These are phyloP conservation scores for Stenotaenia linearis DNA, from an alignment of 2,888 invertebrate genomes.

Conservation along the genomic window DNA sequence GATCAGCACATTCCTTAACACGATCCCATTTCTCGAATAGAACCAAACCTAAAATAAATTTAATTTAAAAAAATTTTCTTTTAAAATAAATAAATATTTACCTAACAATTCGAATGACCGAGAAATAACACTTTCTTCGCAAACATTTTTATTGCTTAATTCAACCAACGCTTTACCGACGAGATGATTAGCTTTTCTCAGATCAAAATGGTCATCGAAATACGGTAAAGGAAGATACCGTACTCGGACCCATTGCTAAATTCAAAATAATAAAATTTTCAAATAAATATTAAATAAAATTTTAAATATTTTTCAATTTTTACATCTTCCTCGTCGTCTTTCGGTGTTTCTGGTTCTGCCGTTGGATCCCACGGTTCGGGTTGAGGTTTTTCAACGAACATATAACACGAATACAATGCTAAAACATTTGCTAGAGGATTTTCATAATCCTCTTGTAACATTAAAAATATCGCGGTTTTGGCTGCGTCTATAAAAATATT, in stretches of 20 bases:
- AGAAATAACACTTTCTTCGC: slow-evolving; percentile 38
- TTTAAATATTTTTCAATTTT: slow-evolving; percentile 29
- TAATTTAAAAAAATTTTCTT: neutral
- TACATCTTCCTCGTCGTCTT: slow-evolving; percentile 43
- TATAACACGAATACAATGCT: slow-evolving; percentile 67
- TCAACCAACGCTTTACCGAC: slow-evolving; percentile 71
- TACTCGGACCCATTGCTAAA: slow-evolving; percentile 64
- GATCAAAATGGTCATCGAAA: slow-evolving; percentile 86
- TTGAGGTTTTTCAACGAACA: slow-evolving; percentile 53
- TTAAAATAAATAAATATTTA: neutral
- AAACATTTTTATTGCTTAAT: slow-evolving; percentile 40
- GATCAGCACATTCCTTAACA: slow-evolving; percentile 40
- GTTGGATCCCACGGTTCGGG: slow-evolving; percentile 39
- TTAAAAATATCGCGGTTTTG: slow-evolving; percentile 66
- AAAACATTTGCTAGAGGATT: slow-evolving; percentile 64
- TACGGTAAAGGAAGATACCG: slow-evolving; percentile 71
- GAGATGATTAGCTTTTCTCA: slow-evolving; percentile 62
- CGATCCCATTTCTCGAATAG: slow-evolving; percentile 62
- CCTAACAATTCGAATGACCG: slow-evolving; percentile 46
- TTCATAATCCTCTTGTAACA: slow-evolving; percentile 81
- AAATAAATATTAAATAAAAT: slow-evolving; percentile 2
- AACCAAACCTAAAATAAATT: slow-evolving; percentile 56
- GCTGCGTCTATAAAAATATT: slow-evolving; percentile 56
- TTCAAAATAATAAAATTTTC: slow-evolving; percentile 36
- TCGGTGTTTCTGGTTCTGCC: slow-evolving; percentile 37